Conservation (phyloP, 2,888 invertebrate genomes). For the Antitype chi region DNA sequence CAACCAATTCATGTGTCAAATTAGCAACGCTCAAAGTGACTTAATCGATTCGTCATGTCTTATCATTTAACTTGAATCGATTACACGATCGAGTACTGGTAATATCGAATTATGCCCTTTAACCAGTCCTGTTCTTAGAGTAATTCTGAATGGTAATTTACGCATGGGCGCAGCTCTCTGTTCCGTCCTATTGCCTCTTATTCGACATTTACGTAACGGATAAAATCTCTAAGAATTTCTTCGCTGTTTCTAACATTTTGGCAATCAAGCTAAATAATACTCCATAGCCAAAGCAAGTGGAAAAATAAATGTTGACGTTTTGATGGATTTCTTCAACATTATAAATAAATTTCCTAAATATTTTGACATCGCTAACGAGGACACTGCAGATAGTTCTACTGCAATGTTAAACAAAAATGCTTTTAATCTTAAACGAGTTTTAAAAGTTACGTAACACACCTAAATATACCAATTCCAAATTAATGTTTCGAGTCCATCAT, state of each 20-base stretch:
- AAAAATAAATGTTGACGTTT: background rate
- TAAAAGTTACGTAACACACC: slow-evolving; percentile 33
- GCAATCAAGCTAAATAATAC: slow-evolving; percentile 30
- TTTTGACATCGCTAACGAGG: slow-evolving; percentile 31
- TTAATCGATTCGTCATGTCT: slow-evolving; percentile 55
- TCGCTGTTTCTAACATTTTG: slow-evolving; percentile 23
- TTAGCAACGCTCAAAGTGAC: slow-evolving; percentile 52
- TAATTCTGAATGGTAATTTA: slow-evolving; percentile 78
- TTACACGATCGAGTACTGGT: slow-evolving; percentile 50
- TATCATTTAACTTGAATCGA: slow-evolving; percentile 62
- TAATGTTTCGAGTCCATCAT: slow-evolving; percentile 43
- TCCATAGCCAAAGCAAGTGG: background rate
- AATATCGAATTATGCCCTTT: slow-evolving; percentile 45
- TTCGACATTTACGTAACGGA: slow-evolving; percentile 75
- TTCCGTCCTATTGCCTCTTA: slow-evolving; percentile 80
- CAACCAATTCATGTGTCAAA: slow-evolving; percentile 57
- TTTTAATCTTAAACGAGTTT: slow-evolving; percentile 44
- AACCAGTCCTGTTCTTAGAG: slow-evolving; percentile 58
- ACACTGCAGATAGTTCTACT: slow-evolving; percentile 34
- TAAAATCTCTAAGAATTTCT: slow-evolving; percentile 54
- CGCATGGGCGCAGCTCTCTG: slow-evolving; percentile 80
- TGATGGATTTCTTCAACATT: background rate
- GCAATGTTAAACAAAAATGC: slow-evolving; percentile 42
- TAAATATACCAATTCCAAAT: slow-evolving; percentile 39
- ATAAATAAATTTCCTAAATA: slow-evolving; percentile 8